Percentiles rank a stretch among this genome's conserved stretches.
These are phyloP conservation scores for Drosophila limbata DNA, from an alignment of 2,888 invertebrate species.

Conservation along the genomic window DNA sequence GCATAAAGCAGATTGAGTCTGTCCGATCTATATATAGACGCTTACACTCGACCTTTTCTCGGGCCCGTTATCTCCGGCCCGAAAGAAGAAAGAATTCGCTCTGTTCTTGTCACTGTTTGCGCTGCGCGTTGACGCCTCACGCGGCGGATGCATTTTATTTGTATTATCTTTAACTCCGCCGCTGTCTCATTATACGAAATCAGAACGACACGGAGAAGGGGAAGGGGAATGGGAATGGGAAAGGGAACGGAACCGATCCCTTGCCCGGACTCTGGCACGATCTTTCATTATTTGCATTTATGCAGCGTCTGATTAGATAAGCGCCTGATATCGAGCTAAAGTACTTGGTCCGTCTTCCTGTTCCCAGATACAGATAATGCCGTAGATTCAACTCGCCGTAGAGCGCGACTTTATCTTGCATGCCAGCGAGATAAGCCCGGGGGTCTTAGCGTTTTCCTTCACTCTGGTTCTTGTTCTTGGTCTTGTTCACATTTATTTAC, in stretches of 20 bases:
- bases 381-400: slow-evolving; percentile 48
- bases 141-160: slow-evolving; percentile 69
- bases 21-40: slow-evolving; percentile 57
- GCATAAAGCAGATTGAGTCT: slow-evolving; percentile 62
- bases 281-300: slow-evolving; percentile 82
- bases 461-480: too few species aligned
- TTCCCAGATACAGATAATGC: slow-evolving; percentile 72
- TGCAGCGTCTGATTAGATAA: slow-evolving; percentile 81
- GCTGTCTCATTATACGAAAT: slow-evolving; percentile 60
- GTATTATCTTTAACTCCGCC: slow-evolving; percentile 62
- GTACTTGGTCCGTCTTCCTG: slow-evolving; percentile 70
- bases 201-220: slow-evolving; percentile 1
- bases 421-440: slow-evolving; percentile 62
- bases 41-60: slow-evolving; percentile 58
- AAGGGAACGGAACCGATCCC: slow-evolving; percentile 7
- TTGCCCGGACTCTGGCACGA: slow-evolving; percentile 47
- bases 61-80: slow-evolving; percentile 42
- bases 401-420: slow-evolving; percentile 65
- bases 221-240: background rate
- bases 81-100: slow-evolving; percentile 77
- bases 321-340: slow-evolving; percentile 50
- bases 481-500: slow-evolving; percentile 60
- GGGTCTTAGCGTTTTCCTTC: slow-evolving; percentile 67
- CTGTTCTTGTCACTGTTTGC: slow-evolving; percentile 76
- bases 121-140: slow-evolving; percentile 52